Evolutionary conservation across 2,888 invertebrate species (phyloP).

Genomic region (Habroteleia sp.): DNA sequence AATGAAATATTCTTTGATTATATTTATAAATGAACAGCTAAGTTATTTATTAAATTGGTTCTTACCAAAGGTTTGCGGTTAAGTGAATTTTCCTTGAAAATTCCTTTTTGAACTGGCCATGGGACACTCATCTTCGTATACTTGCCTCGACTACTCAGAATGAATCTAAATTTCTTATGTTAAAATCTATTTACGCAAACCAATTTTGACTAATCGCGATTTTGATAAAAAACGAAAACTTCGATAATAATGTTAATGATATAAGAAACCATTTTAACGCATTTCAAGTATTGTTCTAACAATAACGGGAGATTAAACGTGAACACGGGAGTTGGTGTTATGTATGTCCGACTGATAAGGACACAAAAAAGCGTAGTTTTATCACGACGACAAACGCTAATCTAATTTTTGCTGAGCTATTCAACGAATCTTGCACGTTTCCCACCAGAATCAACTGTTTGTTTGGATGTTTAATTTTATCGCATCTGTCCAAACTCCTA

Average conservation of each 20-base stretch:
- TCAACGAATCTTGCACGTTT: slow-evolving; percentile 48
- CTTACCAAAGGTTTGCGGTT: slow-evolving; percentile 74
- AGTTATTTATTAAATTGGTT: background rate
- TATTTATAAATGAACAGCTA: too few species aligned
- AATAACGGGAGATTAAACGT: slow-evolving; percentile 1
- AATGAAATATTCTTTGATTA: too few species aligned
- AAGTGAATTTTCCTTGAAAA: slow-evolving; percentile 79
- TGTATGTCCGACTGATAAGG: slow-evolving; percentile 37
- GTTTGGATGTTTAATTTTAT: slow-evolving; percentile 69
- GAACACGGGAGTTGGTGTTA: background rate
- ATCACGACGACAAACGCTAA: slow-evolving; percentile 61
- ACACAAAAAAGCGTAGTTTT: slow-evolving; percentile 17
- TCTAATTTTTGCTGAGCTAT: slow-evolving; percentile 51
- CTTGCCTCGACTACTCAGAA: background rate
- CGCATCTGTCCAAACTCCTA: slow-evolving; percentile 54
- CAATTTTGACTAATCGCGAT: too few species aligned
- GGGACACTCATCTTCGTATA: slow-evolving; percentile 83
- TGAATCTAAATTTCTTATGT: background rate
- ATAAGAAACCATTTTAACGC: slow-evolving; percentile 6
- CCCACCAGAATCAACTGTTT: slow-evolving; percentile 46
- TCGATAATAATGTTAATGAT: background rate
- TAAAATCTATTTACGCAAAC: too few species aligned
- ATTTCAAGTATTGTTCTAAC: background rate
- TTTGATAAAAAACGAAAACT: background rate
- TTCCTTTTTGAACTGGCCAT: slow-evolving; percentile 87